Conservation (phyloP, 1,140 invertebrate species). For the Trissolcus basalis region DNA sequence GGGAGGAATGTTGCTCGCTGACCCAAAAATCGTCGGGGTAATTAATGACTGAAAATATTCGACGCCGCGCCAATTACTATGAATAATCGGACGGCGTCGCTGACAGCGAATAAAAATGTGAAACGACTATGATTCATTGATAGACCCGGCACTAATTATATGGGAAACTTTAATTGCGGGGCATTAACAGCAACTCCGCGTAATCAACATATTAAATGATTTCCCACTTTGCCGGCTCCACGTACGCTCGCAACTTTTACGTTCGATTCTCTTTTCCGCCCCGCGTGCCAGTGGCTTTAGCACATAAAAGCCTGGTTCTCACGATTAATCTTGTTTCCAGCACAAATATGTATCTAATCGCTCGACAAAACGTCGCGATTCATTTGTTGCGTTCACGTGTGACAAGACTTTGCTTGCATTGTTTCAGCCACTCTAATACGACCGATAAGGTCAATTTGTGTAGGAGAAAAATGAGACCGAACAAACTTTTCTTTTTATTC, state of each 20-base stretch:
- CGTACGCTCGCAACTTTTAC: conserved; percentile 28
- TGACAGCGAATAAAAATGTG: not conserved
- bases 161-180: conserved; percentile 27
- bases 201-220: conserved; percentile 32
- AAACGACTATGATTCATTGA: conserved; percentile 24
- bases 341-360: conserved; percentile 42
- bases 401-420: conserved; percentile 13
- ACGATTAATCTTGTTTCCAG: conserved; percentile 21
- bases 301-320: conserved; percentile 29
- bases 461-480: too few species aligned
- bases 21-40: conserved; percentile 3
- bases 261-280: conserved; percentile 22
- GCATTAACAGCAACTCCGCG: conserved; percentile 21
- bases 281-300: too few species aligned
- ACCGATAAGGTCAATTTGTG: conserved; percentile 28
- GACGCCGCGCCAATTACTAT: conserved; percentile 7
- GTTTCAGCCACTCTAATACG: conserved; percentile 12
- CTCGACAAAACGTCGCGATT: conserved; percentile 23
- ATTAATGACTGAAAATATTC: conserved; percentile 4
- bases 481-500: too few species aligned
- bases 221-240: conserved; percentile 15
- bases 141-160: conserved; percentile 24
- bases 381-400: conserved; percentile 22
- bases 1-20: conserved; percentile 1
- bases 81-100: conserved; percentile 1